Base-by-base conservation (phyloP, 1,140 invertebrate genomes). In the Probaryconus sp. region DNA sequence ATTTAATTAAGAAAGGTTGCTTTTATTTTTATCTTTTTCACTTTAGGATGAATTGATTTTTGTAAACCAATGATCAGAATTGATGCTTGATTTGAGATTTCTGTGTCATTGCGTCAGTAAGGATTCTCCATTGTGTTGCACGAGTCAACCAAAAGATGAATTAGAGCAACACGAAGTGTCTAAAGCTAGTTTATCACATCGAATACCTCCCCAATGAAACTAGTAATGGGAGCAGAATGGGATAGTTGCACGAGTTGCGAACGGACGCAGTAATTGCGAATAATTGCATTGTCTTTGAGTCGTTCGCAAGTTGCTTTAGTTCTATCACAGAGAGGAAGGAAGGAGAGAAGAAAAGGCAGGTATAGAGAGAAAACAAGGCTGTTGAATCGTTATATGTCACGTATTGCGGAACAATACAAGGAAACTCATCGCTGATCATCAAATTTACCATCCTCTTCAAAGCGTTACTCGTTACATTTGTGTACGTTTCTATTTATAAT, bases 211-310 rank as follows among this genome's bases (percentile, higher is more conserved):
- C 67, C 76, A 68, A 77, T 73, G 70, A 65, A 55, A 58, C 56
- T 33, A 76, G 81, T 85, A 87, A 86, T 86, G 79, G 84, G 81
- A 84, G 78, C 79, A 81, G 79, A 83, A 83, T 81, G 79, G 81
- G 82, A 84, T 86, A 87, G 86, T 86, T 85, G 79, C 70, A 79
- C 60, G 77, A 79, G 79, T 79, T 76, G 81, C 80, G 81, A 77
- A 85, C 79, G 84, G 79, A 84, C 82, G 81, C 77, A 76, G 83
- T 87, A 88, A 88, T 87, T 87, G 84, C 85, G 84, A 87, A 88
- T 88, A 88, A 88, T 88, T 87, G 84, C 81, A 86, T 88, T 87
- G 87, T 86, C 85, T 88, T 87, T 81, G 81, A 85, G 85, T 85
- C 79, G 82, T 85, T 85, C 80, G 76, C 77, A 80, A 81, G 73